Percentiles rank a stretch among this genome's conserved stretches.
Evolutionary conservation across 1,140 invertebrate species (phyloP).

Genomic region (Sminthurinus signatus): DNA sequence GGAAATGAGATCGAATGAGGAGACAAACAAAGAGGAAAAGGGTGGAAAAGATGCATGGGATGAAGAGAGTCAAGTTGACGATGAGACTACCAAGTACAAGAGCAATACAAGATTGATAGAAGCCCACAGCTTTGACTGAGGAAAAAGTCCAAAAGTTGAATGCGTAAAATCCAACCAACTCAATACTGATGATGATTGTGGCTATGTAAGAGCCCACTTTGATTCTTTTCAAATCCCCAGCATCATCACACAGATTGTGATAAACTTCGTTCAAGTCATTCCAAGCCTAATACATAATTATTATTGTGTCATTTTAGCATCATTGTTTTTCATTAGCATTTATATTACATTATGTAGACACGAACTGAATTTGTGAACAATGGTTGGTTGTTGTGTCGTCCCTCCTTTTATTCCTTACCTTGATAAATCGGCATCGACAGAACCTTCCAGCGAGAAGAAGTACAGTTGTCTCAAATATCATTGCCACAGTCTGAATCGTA

Average conservation of each 20-base stretch:
- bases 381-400: neutral
- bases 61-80: constrained; percentile 18
- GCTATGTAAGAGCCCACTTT: constrained; percentile 28
- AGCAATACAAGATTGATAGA: constrained; percentile 10
- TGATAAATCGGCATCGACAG: constrained; percentile 17
- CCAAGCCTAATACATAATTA: constrained; percentile 35
- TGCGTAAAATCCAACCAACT: constrained; percentile 16
- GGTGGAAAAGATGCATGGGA: constrained; percentile 25
- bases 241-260: constrained; percentile 29
- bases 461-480: constrained; percentile 28
- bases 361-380: neutral
- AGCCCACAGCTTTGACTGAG: constrained; percentile 2
- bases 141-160: constrained; percentile 13
- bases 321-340: neutral
- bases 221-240: constrained; percentile 21
- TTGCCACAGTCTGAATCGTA: constrained; percentile 30
- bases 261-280: constrained; percentile 25
- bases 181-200: neutral
- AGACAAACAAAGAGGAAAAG: constrained; percentile 33
- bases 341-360: neutral
- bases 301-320: too few species aligned
- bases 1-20: constrained; percentile 30
- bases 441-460: constrained; percentile 22
- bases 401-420: constrained; percentile 10
- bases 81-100: constrained; percentile 15